These are phyloP conservation scores for Zoanthus solanderi DNA, from an alignment of 92 coral and sea anemone genomes.

Conservation along the genomic window DNA sequence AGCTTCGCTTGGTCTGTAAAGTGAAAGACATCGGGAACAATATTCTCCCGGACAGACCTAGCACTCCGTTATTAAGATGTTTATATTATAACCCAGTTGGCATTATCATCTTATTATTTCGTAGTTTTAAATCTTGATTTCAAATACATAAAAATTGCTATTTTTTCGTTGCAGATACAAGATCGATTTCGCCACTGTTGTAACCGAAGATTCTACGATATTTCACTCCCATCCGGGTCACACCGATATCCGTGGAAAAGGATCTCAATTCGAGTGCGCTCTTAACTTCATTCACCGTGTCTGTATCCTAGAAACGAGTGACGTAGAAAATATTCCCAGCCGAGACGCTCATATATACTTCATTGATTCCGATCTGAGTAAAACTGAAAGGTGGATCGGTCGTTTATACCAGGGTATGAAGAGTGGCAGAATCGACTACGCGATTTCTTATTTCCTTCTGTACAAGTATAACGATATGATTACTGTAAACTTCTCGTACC, in stretches of 20 bases:
- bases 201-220: constrained; percentile 58
- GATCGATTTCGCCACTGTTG: constrained; percentile 64
- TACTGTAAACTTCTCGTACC: constrained; percentile 58
- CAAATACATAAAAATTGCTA: background rate
- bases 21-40: no score
- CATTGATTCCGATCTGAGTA: constrained; percentile 46
- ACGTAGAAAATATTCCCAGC: constrained; percentile 16
- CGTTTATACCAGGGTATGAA: constrained; percentile 34
- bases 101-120: no score
- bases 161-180: constrained; percentile 36
- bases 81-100: no score
- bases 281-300: constrained; percentile 51
- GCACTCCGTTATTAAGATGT: no score
- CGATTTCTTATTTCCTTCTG: constrained; percentile 11
- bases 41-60: no score
- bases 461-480: constrained; percentile 62
- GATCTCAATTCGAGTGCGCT: constrained; percentile 65
- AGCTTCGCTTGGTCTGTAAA: no score
- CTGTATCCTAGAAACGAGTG: constrained; percentile 1
- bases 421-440: background rate
- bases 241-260: constrained; percentile 61
- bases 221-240: constrained; percentile 49
- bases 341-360: constrained; percentile 29
- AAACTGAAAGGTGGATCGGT: constrained; percentile 23
- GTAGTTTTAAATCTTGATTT: no score